A percentile compares a stretch with the other conserved stretches of the same genome.
phyloP scores from a whole-genome alignment of 2,797 vertebrate genomes.

The Acrocephalus scirpaceus region DNA sequence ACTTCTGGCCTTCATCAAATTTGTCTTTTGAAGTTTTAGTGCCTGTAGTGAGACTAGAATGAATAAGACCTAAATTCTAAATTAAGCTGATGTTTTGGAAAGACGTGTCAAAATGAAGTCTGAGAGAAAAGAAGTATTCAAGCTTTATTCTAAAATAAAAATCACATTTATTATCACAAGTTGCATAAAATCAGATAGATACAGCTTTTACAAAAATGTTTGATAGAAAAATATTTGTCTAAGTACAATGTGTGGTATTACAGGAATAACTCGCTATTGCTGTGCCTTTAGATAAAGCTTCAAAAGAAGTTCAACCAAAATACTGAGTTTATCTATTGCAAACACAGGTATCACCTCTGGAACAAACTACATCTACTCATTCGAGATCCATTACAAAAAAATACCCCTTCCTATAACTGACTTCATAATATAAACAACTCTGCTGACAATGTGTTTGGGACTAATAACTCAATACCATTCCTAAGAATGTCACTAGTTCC shows the following conservation, averaged over 20 bases:
- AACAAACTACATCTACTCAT: slow-evolving; percentile 37
- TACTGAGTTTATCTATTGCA: slow-evolving; percentile 54
- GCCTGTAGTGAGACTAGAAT: not conserved
- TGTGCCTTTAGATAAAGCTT: slow-evolving; percentile 78
- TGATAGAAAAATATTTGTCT: slow-evolving; percentile 80
- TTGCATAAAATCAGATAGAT: slow-evolving; percentile 80
- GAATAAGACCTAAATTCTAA: not conserved
- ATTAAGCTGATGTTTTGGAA: not conserved
- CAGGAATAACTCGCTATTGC: slow-evolving; percentile 74
- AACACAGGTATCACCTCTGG: slow-evolving; percentile 16
- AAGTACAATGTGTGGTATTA: slow-evolving; percentile 69
- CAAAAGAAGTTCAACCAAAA: slow-evolving; percentile 69
- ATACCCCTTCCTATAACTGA: not conserved
- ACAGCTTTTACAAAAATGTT: slow-evolving; percentile 78
- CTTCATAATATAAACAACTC: slow-evolving; percentile 30
- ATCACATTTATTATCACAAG: slow-evolving; percentile 82
- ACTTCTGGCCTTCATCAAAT: not conserved
- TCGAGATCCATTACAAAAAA: slow-evolving; percentile 56
- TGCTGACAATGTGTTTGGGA: not conserved
- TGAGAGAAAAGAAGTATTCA: slow-evolving; percentile 23
- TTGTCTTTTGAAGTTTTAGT: not conserved
- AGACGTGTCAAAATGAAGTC: not conserved
- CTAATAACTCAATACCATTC: not conserved
- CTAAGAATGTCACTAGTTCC: not conserved
- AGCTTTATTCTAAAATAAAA: slow-evolving; percentile 82